Evolutionary conservation across 2,797 vertebrate genomes (phyloP).

Genomic region (Gallinago nigripennis): DNA sequence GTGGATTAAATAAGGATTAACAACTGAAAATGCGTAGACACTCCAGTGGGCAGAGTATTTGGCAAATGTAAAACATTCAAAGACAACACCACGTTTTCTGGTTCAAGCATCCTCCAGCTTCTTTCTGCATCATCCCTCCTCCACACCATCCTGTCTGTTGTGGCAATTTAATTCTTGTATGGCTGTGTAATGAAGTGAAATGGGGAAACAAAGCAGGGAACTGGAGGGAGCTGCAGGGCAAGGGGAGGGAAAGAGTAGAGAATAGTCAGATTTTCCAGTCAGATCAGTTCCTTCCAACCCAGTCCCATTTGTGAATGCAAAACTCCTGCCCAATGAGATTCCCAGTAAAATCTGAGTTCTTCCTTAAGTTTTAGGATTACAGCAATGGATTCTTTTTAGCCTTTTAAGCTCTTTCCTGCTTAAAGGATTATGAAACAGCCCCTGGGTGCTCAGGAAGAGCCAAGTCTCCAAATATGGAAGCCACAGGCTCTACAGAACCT

Average conservation of each 20-base stretch:
- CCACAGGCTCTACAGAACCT: background rate
- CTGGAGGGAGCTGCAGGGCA: background rate
- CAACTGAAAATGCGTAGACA: background rate
- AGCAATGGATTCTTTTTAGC: conserved; percentile 15
- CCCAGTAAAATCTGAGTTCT: background rate
- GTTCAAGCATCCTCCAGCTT: background rate
- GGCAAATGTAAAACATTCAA: conserved; percentile 5
- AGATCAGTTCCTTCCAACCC: background rate
- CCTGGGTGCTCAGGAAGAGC: background rate
- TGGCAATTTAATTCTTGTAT: background rate
- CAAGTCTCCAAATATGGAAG: background rate
- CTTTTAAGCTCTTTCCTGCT: conserved; percentile 41
- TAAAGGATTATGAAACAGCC: conserved; percentile 47
- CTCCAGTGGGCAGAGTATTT: background rate
- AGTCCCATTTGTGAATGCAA: background rate
- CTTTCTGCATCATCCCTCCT: background rate
- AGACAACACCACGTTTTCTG: background rate
- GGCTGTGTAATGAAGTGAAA: background rate
- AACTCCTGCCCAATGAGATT: background rate
- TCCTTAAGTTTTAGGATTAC: conserved; percentile 39
- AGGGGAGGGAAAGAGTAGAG: background rate
- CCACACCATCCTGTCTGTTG: background rate
- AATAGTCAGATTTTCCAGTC: background rate
- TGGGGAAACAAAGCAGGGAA: background rate
- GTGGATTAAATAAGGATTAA: background rate